Conservation (phyloP, 1,140 invertebrate genomes). For the Drosophila grimshawi region DNA sequence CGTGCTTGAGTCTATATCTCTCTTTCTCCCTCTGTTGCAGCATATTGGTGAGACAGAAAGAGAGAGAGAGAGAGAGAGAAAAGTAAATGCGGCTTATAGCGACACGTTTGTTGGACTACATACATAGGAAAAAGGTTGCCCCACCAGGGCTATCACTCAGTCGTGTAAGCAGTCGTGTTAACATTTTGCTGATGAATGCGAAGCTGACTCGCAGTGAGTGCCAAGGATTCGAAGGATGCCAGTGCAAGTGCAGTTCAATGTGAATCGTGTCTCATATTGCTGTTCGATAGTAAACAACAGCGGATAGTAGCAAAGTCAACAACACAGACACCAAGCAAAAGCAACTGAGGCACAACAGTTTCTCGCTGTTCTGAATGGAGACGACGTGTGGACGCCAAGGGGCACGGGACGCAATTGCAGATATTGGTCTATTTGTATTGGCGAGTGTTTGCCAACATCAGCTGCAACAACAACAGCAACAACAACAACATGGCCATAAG, state of each 20-base stretch:
- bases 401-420: conserved; percentile 40
- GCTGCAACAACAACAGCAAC: conserved; percentile 42
- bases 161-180: conserved; percentile 49
- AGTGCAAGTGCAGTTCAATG: conserved; percentile 38
- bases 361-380: conserved; percentile 61
- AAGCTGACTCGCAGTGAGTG: conserved; percentile 20
- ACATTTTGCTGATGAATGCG: conserved; percentile 46
- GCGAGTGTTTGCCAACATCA: conserved; percentile 49
- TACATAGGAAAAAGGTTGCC: conserved; percentile 11
- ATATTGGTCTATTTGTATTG: conserved; percentile 30
- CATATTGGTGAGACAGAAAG: conserved; percentile 23
- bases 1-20: background rate
- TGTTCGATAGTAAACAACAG: conserved; percentile 31
- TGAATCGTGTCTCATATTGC: conserved; percentile 32
- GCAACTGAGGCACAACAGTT: conserved; percentile 16
- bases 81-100: conserved; percentile 22
- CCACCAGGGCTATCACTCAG: conserved; percentile 15
- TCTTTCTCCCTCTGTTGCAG: conserved; percentile 39
- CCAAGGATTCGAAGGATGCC: conserved; percentile 21
- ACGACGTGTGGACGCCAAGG: conserved; percentile 43
- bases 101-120: conserved; percentile 25
- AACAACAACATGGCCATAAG: conserved; percentile 78
- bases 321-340: background rate
- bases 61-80: conserved; percentile 29
- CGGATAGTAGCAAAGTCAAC: background rate